Conservation (phyloP, 2,888 invertebrate species). For the Drosophila nr. perissopoda region DNA sequence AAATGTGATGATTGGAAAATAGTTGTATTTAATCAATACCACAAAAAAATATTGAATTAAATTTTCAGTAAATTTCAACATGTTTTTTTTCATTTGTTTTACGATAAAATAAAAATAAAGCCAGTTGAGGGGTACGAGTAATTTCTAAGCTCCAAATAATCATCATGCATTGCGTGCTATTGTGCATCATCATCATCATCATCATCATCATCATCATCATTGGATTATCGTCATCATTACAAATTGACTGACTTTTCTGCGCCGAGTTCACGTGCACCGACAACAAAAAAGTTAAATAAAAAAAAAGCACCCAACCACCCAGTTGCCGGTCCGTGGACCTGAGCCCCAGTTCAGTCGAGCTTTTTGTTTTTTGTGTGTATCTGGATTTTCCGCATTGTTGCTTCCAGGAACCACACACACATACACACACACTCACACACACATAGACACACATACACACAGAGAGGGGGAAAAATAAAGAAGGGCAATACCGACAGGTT, state of each 20-base stretch:
- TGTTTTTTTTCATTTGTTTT: neutral
- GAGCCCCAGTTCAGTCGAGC: slow-evolving; percentile 12
- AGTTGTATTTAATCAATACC: neutral
- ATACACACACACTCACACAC: slow-evolving; percentile 2
- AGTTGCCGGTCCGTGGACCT: slow-evolving; percentile 1
- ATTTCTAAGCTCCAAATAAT: neutral
- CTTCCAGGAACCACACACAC: slow-evolving; percentile 52
- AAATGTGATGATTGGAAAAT: neutral
- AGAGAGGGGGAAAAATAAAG: slow-evolving; percentile 26
- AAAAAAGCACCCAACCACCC: neutral
- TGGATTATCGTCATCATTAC: slow-evolving; percentile 5
- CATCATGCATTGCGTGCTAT: neutral
- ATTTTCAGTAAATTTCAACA: neutral
- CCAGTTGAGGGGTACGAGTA: neutral
- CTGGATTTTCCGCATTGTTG: slow-evolving; percentile 52
- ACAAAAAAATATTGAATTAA: neutral
- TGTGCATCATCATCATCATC: slow-evolving; percentile 3
- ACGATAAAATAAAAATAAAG: neutral
- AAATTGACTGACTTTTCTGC: neutral
- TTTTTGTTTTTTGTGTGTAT: slow-evolving; percentile 35
- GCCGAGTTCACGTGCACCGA: slow-evolving; percentile 16
- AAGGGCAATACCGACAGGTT: slow-evolving; percentile 60
- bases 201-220: too few species aligned
- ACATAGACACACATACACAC: neutral
- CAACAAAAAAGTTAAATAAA: neutral